Conservation (phyloP, 2,888 invertebrate species). For the Heliconius ismenius region DNA sequence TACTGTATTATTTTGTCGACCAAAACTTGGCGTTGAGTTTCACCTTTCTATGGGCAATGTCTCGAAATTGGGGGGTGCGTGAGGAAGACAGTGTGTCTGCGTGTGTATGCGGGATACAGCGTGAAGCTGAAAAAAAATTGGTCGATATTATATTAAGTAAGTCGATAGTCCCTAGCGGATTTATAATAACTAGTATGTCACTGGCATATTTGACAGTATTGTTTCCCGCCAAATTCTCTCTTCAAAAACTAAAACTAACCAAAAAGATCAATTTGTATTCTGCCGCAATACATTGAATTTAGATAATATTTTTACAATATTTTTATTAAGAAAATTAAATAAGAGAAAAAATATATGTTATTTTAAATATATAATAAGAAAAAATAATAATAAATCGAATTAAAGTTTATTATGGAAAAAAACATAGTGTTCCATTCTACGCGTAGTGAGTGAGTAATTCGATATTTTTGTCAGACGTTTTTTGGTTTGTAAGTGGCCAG, state of each 20-base stretch:
- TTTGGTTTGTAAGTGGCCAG: constrained; percentile 56
- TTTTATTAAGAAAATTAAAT: background rate
- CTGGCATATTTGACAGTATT: constrained; percentile 27
- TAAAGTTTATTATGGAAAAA: constrained; percentile 13
- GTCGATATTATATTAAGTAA: background rate
- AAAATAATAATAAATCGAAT: background rate
- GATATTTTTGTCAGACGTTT: constrained; percentile 56
- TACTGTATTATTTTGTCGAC: no score
- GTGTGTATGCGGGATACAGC: no score
- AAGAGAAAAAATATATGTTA: background rate
- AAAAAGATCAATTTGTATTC: constrained; percentile 29
- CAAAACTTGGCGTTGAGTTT: no score
- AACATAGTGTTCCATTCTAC: constrained; percentile 53
- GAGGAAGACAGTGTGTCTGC: no score
- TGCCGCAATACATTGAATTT: background rate
- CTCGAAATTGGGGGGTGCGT: no score
- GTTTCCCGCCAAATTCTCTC: constrained; percentile 48
- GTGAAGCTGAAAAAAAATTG: background rate
- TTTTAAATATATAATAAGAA: no score
- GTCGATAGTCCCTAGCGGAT: background rate
- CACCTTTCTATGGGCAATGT: no score
- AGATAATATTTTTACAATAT: background rate
- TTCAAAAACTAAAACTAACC: constrained; percentile 44
- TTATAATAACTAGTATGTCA: constrained; percentile 2
- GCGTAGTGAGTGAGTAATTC: constrained; percentile 56